A percentile compares a stretch with the other conserved stretches of the same genome.
These are phyloP conservation scores for Natrix natrix DNA, from an alignment of 2,797 vertebrate species.

Conservation along the genomic window DNA sequence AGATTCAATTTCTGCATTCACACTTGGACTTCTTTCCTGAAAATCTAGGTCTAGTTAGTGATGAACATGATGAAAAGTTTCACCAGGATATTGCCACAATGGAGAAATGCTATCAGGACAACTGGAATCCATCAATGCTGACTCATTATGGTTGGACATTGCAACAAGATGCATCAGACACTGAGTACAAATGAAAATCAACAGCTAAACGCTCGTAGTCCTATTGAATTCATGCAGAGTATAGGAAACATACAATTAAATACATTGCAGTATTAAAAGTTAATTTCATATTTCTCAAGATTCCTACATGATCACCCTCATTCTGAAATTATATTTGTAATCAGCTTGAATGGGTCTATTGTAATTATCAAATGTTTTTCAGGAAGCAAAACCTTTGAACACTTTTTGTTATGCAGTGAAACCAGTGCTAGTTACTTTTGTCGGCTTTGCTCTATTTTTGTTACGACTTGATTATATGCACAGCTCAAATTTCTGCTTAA, in stretches of 20 bases:
- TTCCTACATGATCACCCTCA: neutral
- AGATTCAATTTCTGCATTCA: too few relatives aligned
- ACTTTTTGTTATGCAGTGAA: neutral
- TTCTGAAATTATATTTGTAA: neutral
- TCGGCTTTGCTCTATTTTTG: neutral
- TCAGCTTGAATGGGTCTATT: neutral
- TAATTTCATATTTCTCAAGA: neutral
- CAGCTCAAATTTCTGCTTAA: slow-evolving; percentile 1
- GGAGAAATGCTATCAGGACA: neutral
- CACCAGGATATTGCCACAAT: too few relatives aligned
- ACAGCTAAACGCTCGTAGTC: neutral
- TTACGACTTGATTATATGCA: slow-evolving; percentile 8
- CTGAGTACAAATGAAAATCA: neutral
- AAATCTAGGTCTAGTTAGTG: too few relatives aligned
- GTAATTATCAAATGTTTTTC: neutral
- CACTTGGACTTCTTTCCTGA: too few relatives aligned
- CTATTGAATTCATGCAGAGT: neutral
- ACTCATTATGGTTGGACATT: neutral
- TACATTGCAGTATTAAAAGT: neutral
- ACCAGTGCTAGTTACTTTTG: neutral
- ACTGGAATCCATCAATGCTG: neutral
- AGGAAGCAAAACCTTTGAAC: neutral
- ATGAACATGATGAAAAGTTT: too few relatives aligned
- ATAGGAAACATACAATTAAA: neutral
- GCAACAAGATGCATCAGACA: neutral